phyloP scores from a whole-genome alignment of 2,888 invertebrate species.

The Enoplolaimus lenunculus region DNA sequence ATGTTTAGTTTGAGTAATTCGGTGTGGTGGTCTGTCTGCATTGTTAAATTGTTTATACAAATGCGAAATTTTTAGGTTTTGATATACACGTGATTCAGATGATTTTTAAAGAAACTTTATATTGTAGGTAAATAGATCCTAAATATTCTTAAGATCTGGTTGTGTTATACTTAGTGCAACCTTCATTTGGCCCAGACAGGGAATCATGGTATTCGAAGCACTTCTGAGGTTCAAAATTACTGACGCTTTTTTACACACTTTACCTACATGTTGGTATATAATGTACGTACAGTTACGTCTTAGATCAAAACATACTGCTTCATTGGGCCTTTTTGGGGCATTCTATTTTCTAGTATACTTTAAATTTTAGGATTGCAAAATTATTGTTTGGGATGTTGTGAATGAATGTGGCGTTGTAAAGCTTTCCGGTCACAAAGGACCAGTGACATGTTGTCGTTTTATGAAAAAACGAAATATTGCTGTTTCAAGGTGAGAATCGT shows the following conservation, averaged over 20 bases:
- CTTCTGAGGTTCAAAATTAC: too few relatives aligned
- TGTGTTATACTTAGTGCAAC: too few relatives aligned
- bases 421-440: conserved; percentile 77
- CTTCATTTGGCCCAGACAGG: too few relatives aligned
- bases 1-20: background rate
- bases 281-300: background rate
- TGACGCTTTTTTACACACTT: too few relatives aligned
- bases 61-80: too few relatives aligned
- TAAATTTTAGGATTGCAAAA: conserved; percentile 59
- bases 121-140: too few relatives aligned
- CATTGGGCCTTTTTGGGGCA: background rate
- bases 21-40: background rate
- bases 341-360: background rate
- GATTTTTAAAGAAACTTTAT: too few relatives aligned
- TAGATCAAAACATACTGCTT: background rate
- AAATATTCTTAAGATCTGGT: too few relatives aligned
- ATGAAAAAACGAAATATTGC: conserved; percentile 41
- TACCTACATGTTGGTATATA: background rate
- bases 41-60: background rate
- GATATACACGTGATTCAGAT: too few relatives aligned
- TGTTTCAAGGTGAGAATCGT: conserved; percentile 44
- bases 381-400: conserved; percentile 85
- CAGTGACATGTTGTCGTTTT: conserved; percentile 56
- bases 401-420: conserved; percentile 75
- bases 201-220: too few relatives aligned